phyloP scores from a whole-genome alignment of 2,113 vertebrate species.

The Semnopithecus entellus region DNA sequence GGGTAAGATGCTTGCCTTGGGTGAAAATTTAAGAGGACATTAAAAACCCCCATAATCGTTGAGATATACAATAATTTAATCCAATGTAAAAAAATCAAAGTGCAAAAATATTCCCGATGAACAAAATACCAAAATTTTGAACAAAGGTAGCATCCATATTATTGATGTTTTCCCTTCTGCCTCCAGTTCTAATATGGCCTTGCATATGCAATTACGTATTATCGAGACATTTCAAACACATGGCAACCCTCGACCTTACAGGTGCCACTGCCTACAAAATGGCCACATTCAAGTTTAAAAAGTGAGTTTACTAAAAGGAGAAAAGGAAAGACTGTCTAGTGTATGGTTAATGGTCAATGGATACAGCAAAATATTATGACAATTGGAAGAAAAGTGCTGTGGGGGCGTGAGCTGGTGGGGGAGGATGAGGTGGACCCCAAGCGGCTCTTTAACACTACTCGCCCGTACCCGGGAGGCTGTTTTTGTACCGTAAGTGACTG shows the following conservation, averaged over 20 bases:
- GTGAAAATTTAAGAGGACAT: background rate
- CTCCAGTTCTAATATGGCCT: background rate
- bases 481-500: rapidly evolving
- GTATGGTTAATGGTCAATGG: too few species aligned
- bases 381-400: background rate
- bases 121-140: background rate
- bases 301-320: background rate
- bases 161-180: background rate
- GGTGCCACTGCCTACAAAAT: background rate
- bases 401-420: background rate
- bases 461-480: background rate
- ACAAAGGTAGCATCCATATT: rapidly evolving
- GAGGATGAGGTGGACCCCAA: background rate
- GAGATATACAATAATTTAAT: background rate
- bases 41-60: background rate
- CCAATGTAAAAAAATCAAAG: background rate
- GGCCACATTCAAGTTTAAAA: background rate
- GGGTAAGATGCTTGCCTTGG: background rate
- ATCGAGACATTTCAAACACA: background rate
- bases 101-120: background rate
- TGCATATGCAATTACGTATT: rapidly evolving
- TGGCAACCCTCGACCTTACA: too few species aligned
- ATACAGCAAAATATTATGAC: rapidly evolving
- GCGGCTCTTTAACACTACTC: background rate
- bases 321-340: background rate